Evolutionary conservation across 1,140 invertebrate species (phyloP).

Genomic region (Monomorium pharaonis): DNA sequence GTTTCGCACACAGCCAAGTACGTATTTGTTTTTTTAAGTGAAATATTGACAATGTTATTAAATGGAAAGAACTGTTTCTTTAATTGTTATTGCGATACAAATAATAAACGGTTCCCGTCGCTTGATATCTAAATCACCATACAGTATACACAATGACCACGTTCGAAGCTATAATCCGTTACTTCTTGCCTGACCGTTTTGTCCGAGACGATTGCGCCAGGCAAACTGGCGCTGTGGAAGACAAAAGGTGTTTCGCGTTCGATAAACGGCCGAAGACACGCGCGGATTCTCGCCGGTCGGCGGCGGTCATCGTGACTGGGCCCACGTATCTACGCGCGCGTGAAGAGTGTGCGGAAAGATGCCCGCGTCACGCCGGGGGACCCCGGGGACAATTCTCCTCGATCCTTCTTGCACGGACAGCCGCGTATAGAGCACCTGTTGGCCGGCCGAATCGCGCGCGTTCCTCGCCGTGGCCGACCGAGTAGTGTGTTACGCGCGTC

Average conservation of each 20-base stretch:
- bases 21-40: neutral
- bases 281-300: conserved; percentile 64
- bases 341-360: conserved; percentile 58
- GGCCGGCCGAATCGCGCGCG: conserved; percentile 71
- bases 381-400: conserved; percentile 69
- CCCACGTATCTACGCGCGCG: conserved; percentile 54
- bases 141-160: neutral
- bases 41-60: neutral
- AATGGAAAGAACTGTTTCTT: neutral
- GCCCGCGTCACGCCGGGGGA: conserved; percentile 58
- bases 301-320: conserved; percentile 48
- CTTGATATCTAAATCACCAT: neutral
- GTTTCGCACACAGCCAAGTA: neutral
- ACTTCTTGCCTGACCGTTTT: conserved; percentile 64
- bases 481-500: conserved; percentile 45
- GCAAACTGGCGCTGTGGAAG: conserved; percentile 53
- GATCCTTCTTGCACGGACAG: conserved; percentile 70
- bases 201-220: conserved; percentile 64
- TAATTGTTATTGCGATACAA: neutral
- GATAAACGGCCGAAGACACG: conserved; percentile 68
- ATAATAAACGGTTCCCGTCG: neutral
- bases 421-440: conserved; percentile 76
- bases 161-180: conserved; percentile 13
- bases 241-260: conserved; percentile 67
- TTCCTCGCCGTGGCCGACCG: conserved; percentile 58